A percentile compares a stretch with the other conserved stretches of the same genome.
Evolutionary conservation across 2,113 vertebrate genomes (phyloP).

Genomic region (Brienomyrus longianalis): DNA sequence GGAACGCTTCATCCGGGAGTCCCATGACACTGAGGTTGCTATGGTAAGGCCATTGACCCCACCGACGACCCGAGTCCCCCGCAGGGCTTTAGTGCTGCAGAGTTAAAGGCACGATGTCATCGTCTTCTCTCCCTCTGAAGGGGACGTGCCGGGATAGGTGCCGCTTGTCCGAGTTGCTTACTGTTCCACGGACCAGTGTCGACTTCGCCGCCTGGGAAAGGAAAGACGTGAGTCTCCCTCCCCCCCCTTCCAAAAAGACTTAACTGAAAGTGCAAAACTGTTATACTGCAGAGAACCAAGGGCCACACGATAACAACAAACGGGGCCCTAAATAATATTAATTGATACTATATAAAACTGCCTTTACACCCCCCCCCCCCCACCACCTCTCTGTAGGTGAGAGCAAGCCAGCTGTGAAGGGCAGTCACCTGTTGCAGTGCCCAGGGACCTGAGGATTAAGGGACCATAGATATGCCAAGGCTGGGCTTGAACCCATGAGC

Average conservation of each 20-base stretch:
- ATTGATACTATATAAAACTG: not conserved
- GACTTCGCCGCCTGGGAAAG: slow-evolving; percentile 31
- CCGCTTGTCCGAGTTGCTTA: slow-evolving; percentile 4
- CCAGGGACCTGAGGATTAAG: too few species aligned
- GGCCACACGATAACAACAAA: not conserved
- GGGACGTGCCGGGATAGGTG: slow-evolving; percentile 23
- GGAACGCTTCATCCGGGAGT: slow-evolving; percentile 55
- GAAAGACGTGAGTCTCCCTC: slow-evolving; percentile 23
- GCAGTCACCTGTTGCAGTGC: too few species aligned
- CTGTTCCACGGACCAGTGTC: slow-evolving; percentile 25
- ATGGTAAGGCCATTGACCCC: slow-evolving; percentile 40
- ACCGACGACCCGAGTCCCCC: not conserved
- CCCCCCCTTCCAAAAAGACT: not conserved
- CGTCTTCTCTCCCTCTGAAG: not conserved
- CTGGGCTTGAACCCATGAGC: too few species aligned
- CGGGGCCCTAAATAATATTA: not conserved
- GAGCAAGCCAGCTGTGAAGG: too few species aligned
- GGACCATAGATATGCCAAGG: too few species aligned
- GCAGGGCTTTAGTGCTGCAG: not conserved
- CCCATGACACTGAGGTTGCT: slow-evolving; percentile 45
- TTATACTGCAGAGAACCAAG: not conserved
- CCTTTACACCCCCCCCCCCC: too few species aligned
- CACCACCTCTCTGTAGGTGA: too few species aligned
- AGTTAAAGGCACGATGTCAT: not conserved
- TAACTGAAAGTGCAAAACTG: not conserved